Evolutionary conservation across 2,888 invertebrate species (phyloP), one percentile per base, ranked within the genome.

Genomic region (Cheilosia pagana): DNA sequence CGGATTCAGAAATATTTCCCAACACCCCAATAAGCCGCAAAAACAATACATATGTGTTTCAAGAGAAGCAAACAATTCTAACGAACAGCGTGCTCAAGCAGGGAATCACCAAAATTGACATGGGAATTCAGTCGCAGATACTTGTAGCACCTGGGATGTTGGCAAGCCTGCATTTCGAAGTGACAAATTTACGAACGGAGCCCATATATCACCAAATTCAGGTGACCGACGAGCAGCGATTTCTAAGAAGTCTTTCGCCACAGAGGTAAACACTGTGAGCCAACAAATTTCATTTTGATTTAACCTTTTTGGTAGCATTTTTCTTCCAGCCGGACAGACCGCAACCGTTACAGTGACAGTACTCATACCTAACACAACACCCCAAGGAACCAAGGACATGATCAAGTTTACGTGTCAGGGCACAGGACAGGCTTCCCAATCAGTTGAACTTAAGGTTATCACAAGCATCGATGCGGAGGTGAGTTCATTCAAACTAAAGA

Each of bases 111-210:
- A 91, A 90, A 87, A 91, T 93, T 16, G 93, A 93, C 76, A 89
- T 93, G 48, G 92, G 92, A 48, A 87, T 91, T 3, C 92, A 92
- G 57, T 93, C 93, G 0, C 92, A 93, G 88, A 86, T 93, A 3
- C 88, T 93, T 8, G 88, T 91, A 3, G 89, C 90, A 3, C 91
- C 92, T 0, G 92, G 92, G 0, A 89, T 89, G 87, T 78, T 89
- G 67, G 88, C 89, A 0, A 81, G 79, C 31, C 88, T 96, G n/a
- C 93, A 94, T 81, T 96, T 95, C 88, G 95, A 96, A 90, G 94
- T 96, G 0, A 95, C 94, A 0, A 96, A 96, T 91, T 94, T 94
- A 90, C 93, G 93, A n/a, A 93, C 93, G 10, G 93, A 92, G 83
- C 89, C 92, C 0, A 93, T 93, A 21, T 92, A 92, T 79, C 94